Conservation (phyloP, 2,797 vertebrate genomes). For the Orientallactaga sibirica region DNA sequence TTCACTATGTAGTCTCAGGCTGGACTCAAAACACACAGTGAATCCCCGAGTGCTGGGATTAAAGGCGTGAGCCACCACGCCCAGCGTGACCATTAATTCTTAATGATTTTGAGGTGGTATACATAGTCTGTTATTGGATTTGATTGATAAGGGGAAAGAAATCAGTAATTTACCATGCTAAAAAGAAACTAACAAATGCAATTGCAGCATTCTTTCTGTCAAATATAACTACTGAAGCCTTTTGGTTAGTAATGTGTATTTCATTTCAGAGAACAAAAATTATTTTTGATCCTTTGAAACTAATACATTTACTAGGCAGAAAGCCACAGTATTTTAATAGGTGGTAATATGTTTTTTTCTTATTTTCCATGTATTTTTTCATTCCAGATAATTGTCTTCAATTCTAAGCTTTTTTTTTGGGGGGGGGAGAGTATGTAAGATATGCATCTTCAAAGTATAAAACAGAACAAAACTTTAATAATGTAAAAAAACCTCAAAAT, state of each 20-base stretch:
- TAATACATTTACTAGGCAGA: slow-evolving; percentile 18
- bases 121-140: background rate
- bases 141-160: background rate
- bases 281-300: slow-evolving; percentile 5
- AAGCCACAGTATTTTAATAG: background rate
- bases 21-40: no score
- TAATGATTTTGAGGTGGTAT: slow-evolving; percentile 30
- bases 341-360: background rate
- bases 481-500: background rate
- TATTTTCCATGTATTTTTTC: background rate
- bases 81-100: slow-evolving; percentile 30
- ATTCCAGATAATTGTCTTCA: background rate
- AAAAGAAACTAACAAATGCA: slow-evolving; percentile 62
- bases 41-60: no score
- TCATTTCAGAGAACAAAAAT: slow-evolving; percentile 13
- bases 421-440: background rate
- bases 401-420: background rate
- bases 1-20: no score
- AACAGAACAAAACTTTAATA: background rate
- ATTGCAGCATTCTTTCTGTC: background rate
- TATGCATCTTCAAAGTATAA: slow-evolving; percentile 19
- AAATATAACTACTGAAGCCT: background rate
- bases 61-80: no score
- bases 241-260: background rate
- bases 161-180: background rate